Conservation (phyloP, 2,888 invertebrate genomes). For the Leptopilina drosophilae region DNA sequence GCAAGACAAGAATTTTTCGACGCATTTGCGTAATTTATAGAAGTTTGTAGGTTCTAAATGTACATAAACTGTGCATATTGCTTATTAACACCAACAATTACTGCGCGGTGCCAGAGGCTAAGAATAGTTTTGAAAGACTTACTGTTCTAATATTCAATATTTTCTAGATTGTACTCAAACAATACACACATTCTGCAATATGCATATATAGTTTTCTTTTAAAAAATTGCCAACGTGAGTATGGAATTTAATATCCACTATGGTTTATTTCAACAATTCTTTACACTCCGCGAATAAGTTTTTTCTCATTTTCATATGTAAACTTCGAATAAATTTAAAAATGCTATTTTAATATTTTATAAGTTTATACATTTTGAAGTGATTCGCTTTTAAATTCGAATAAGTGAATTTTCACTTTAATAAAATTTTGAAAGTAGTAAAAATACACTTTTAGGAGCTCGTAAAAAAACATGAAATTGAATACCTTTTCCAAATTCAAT, state of each 20-base stretch:
- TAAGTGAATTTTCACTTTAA: neutral
- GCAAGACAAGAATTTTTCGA: slow-evolving; percentile 28
- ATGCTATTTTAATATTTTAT: too few relatives aligned
- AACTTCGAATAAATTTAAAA: too few relatives aligned
- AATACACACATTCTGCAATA: neutral
- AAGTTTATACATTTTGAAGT: too few relatives aligned
- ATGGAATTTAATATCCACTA: neutral
- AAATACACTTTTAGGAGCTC: slow-evolving; percentile 21
- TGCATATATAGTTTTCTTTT: neutral
- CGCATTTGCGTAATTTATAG: neutral
- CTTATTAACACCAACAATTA: slow-evolving; percentile 69
- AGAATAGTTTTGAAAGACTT: slow-evolving; percentile 29
- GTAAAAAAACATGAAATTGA: slow-evolving; percentile 20
- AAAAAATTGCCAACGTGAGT: neutral
- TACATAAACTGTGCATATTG: slow-evolving; percentile 58
- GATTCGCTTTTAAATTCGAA: too few relatives aligned
- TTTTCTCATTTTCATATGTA: too few relatives aligned
- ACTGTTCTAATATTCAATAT: slow-evolving; percentile 11
- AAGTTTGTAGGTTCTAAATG: neutral
- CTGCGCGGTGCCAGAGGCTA: slow-evolving; percentile 60
- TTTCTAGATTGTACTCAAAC: slow-evolving; percentile 1
- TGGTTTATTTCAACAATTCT: neutral
- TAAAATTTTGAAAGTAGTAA: neutral
- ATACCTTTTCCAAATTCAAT: slow-evolving; percentile 1
- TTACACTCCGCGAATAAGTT: too few relatives aligned